These are phyloP conservation scores for Lycaena phlaeas DNA, from an alignment of 2,888 invertebrate species.

Conservation along the genomic window DNA sequence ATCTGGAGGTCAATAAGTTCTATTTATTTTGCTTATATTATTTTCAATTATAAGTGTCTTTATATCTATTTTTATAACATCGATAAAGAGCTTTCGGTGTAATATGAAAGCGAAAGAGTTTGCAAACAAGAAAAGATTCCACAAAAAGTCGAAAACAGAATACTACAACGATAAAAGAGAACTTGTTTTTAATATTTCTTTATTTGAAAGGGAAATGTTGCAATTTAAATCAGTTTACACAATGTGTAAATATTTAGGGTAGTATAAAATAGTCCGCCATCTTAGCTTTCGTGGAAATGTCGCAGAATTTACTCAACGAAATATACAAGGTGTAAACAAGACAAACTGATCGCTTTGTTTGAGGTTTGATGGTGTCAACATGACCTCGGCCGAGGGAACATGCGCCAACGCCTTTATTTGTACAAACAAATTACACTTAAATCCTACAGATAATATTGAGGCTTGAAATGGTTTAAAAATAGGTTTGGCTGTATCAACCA, in stretches of 20 bases:
- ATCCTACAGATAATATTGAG: conserved; percentile 16
- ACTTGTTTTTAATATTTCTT: not conserved
- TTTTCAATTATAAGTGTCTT: too few species aligned
- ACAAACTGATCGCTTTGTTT: conserved; percentile 41
- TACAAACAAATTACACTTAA: conserved; percentile 24
- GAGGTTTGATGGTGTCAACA: conserved; percentile 67
- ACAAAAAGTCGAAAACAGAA: too few species aligned
- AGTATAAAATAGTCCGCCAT: not conserved
- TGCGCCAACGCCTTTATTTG: conserved; percentile 48
- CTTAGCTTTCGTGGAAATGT: conserved; percentile 17
- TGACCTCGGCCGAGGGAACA: conserved; percentile 51
- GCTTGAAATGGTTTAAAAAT: conserved; percentile 1
- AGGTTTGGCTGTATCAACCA: too few species aligned
- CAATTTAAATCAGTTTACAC: not conserved
- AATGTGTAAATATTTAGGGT: conserved; percentile 1
- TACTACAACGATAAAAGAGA: too few species aligned
- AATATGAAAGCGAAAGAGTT: too few species aligned
- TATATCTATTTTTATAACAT: too few species aligned
- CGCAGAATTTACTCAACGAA: conserved; percentile 46
- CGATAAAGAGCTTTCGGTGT: too few species aligned
- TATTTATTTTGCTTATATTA: too few species aligned
- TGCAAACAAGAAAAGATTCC: too few species aligned
- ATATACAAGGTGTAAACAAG: conserved; percentile 50
- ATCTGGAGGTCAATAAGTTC: too few species aligned
- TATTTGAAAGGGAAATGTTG: not conserved